These are phyloP conservation scores for Eulemur albifrons DNA, from an alignment of 2,797 vertebrate species.

Conservation along the genomic window DNA sequence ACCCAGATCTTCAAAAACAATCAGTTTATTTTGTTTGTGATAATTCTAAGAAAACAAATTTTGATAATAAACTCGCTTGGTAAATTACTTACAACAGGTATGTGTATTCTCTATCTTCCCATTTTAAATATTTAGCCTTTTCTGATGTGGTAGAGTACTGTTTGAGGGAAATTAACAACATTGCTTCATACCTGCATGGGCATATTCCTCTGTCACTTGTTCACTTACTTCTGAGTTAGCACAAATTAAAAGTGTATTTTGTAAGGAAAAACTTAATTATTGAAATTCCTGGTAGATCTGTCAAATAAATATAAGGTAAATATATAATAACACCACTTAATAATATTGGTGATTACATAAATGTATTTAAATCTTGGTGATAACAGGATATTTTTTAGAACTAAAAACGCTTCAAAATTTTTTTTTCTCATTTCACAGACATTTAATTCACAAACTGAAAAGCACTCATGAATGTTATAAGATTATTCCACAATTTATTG, in stretches of 20 bases:
- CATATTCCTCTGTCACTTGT: conserved; percentile 77
- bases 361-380: conserved; percentile 14
- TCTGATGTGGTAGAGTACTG: conserved; percentile 66
- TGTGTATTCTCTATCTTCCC: conserved; percentile 67
- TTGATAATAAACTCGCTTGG: conserved; percentile 54
- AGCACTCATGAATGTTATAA: not conserved
- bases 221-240: conserved; percentile 79
- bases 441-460: not conserved
- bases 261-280: conserved; percentile 70
- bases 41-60: conserved; percentile 62
- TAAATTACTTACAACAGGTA: conserved; percentile 76
- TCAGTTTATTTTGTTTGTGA: not conserved
- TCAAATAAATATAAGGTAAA: conserved; percentile 53
- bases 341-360: conserved; percentile 39
- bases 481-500: not conserved
- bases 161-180: conserved; percentile 80
- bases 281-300: conserved; percentile 53
- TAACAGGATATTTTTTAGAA: not conserved
- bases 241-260: conserved; percentile 78
- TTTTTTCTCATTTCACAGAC: not conserved
- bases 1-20: conserved; percentile 38
- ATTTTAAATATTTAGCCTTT: conserved; percentile 82
- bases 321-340: not conserved
- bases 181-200: conserved; percentile 64
- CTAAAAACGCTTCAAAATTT: not conserved